Evolutionary conservation across 2,113 vertebrate species (phyloP), one percentile per base, ranked within the genome.

Genomic region (Halichoeres trimaculatus): DNA sequence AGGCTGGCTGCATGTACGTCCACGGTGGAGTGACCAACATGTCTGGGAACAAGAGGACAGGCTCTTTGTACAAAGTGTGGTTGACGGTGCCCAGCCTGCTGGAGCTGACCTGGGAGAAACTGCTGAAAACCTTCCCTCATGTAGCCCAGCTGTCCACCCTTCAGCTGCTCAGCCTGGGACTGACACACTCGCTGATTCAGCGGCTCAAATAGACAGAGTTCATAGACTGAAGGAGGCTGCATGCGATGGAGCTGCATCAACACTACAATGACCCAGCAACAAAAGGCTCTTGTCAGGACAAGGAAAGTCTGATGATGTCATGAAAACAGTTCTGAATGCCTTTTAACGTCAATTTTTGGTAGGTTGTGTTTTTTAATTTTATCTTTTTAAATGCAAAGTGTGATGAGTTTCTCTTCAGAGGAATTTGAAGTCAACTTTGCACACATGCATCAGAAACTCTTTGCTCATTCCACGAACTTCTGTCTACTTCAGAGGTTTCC

Each of bases 1-100:
- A 99, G 98, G 97, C 97, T 0, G 98, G 98, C 74, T 99, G 98
- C 74, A 99, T 99, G 98, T 99, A 99, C 2, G 92, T 99, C 70
- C 98, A 99, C 0, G 98, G 98, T 22, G 98, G 98, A 0, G 98
- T 99, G 47, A 95, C 99, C 76, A 97, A 97, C 94, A 99, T 98
- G 93, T 96, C 95, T 0, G 95, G 98, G 57, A 98, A 99, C 92
- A 95, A 94, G 83, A 90, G 98, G 93, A 99, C 97, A 84, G 96
- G 95, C 80, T 99, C 98, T 4, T 81, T 99, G 65, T 99, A 98
- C 89, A 98, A 97, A 93, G 96, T 99, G 87, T 99, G 98, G 98
- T 88, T 99, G 91, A 96, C 96, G 76, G 97, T 98, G 0, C 98
- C 98, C 82, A 98, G 96, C 81, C 93, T 99, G 87, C 94, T 98